These are phyloP conservation scores for Dendroctonus valens DNA, from an alignment of 1,140 invertebrate species.

Conservation along the genomic window DNA sequence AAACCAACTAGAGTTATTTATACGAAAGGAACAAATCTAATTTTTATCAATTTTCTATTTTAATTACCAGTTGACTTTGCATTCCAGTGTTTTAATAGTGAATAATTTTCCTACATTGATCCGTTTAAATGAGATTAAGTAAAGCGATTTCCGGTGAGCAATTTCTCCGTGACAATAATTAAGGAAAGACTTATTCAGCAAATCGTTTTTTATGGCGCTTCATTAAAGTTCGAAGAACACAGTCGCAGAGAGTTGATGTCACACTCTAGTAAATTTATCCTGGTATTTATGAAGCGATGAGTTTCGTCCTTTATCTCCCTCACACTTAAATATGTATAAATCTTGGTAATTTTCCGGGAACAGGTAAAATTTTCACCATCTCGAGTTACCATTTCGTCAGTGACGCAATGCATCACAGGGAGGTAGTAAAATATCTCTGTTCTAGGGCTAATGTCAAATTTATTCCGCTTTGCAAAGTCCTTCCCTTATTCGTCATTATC, in stretches of 20 bases:
- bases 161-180: slow-evolving; percentile 23
- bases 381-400: slow-evolving; percentile 35
- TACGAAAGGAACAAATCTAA: no score
- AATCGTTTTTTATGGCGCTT: slow-evolving; percentile 31
- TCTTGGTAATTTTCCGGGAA: slow-evolving; percentile 40
- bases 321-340: slow-evolving; percentile 38
- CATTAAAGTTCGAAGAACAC: slow-evolving; percentile 35
- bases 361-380: slow-evolving; percentile 38
- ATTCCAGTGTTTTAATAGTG: no score
- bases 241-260: slow-evolving; percentile 36
- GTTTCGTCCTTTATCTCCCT: slow-evolving; percentile 34
- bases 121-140: slow-evolving; percentile 20
- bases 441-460: slow-evolving; percentile 35
- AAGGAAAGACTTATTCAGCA: slow-evolving; percentile 24
- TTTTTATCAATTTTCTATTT: no score
- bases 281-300: slow-evolving; percentile 39
- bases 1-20: no score
- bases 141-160: slow-evolving; percentile 19
- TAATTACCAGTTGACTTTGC: no score
- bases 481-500: slow-evolving; percentile 29
- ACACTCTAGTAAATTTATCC: slow-evolving; percentile 41
- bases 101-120: slow-evolving; percentile 6
- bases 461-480: slow-evolving; percentile 37
- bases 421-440: slow-evolving; percentile 36
- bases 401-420: slow-evolving; percentile 37